A percentile compares a stretch with the other conserved stretches of the same genome.
These are phyloP conservation scores for Clarias platycephalus DNA, from an alignment of 2,797 vertebrate genomes.

Conservation along the genomic window DNA sequence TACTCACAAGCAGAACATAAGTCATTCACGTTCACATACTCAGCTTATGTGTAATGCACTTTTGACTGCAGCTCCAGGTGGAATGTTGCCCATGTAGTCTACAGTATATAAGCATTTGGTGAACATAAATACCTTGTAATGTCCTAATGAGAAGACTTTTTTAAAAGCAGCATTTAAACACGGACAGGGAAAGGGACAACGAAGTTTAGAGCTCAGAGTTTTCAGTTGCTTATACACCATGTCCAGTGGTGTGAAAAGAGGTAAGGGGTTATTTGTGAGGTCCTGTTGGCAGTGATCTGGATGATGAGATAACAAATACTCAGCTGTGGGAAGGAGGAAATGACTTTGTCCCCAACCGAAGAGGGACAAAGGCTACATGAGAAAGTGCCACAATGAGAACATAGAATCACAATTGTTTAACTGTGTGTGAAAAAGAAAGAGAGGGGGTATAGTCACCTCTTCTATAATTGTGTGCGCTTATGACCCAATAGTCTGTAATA, in stretches of 20 bases:
- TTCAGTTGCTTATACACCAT: background rate
- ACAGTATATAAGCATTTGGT: background rate
- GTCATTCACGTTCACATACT: background rate
- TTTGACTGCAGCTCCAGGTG: background rate
- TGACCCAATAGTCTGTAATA: background rate
- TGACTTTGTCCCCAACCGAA: conserved; percentile 53
- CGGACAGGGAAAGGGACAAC: background rate
- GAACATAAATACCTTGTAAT: background rate
- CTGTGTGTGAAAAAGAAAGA: conserved; percentile 28
- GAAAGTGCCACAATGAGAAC: conserved; percentile 44
- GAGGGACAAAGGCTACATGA: conserved; percentile 63
- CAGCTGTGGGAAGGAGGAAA: conserved; percentile 55
- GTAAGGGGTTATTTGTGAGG: conserved; percentile 38
- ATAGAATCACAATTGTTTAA: conserved; percentile 36
- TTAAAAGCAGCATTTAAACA: background rate
- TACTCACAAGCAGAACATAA: background rate
- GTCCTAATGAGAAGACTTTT: background rate
- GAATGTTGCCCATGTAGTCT: background rate
- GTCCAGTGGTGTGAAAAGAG: conserved; percentile 29
- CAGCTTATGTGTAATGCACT: background rate
- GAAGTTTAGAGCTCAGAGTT: background rate
- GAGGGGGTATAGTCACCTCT: background rate
- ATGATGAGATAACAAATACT: conserved; percentile 59
- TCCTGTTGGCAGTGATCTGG: conserved; percentile 28
- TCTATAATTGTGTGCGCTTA: background rate